Percentiles rank a stretch among this genome's conserved stretches.
These are phyloP conservation scores for Chelonus insularis DNA, from an alignment of 1,140 invertebrate species.

Conservation along the genomic window DNA sequence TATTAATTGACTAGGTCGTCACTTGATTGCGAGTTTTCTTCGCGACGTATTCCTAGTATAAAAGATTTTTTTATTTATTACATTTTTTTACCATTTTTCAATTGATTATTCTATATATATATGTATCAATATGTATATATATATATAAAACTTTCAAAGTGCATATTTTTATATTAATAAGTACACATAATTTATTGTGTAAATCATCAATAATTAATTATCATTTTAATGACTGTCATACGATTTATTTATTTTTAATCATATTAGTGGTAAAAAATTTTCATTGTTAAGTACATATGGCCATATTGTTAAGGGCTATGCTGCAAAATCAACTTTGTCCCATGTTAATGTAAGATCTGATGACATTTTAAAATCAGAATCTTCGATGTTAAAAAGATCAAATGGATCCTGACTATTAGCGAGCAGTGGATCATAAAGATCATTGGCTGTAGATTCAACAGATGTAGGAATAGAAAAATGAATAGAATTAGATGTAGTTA, in stretches of 20 bases:
- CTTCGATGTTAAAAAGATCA: slow-evolving; percentile 73
- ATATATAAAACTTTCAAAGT: too few species aligned
- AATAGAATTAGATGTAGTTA: not conserved
- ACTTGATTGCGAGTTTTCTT: too few species aligned
- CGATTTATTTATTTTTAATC: not conserved
- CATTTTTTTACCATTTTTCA: too few species aligned
- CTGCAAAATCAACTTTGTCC: slow-evolving; percentile 69
- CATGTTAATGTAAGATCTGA: slow-evolving; percentile 62
- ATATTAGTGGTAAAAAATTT: not conserved
- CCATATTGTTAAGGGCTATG: slow-evolving; percentile 54
- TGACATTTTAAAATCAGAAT: slow-evolving; percentile 67
- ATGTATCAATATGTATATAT: too few species aligned
- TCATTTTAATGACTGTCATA: too few species aligned
- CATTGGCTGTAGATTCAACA: slow-evolving; percentile 49
- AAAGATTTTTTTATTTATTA: too few species aligned
- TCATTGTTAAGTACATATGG: slow-evolving; percentile 45
- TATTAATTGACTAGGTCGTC: too few species aligned
- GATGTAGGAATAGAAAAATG: slow-evolving; percentile 37
- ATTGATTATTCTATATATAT: too few species aligned
- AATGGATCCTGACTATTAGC: slow-evolving; percentile 68
- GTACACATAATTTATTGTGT: too few species aligned
- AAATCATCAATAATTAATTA: too few species aligned
- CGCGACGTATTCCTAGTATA: too few species aligned
- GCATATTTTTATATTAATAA: too few species aligned
- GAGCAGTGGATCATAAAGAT: slow-evolving; percentile 67